A percentile compares a stretch with the other conserved stretches of the same genome.
phyloP scores from a whole-genome alignment of 2,888 invertebrate genomes.

The Hymenopus coronatus region DNA sequence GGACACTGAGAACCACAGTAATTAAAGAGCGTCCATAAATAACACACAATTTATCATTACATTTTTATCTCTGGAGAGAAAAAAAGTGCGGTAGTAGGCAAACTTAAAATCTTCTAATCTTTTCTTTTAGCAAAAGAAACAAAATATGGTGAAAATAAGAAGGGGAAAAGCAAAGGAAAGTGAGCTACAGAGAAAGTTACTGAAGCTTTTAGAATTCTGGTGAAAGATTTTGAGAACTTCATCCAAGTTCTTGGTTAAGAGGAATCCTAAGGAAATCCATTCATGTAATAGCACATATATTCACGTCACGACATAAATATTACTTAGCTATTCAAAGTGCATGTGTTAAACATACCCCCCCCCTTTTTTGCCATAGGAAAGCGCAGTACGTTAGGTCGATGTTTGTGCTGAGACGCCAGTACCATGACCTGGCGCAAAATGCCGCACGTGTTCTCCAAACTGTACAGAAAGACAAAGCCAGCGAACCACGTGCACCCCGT shows the following conservation, averaged over 20 bases:
- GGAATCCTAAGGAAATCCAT: not conserved
- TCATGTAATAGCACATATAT: not conserved
- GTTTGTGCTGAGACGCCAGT: not conserved
- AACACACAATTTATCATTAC: too few relatives aligned
- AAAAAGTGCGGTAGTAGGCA: too few relatives aligned
- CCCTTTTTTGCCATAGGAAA: not conserved
- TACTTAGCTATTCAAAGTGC: not conserved
- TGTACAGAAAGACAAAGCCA: not conserved
- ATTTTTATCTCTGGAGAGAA: too few relatives aligned
- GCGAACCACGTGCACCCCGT: conserved; percentile 6
- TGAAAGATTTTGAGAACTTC: too few relatives aligned
- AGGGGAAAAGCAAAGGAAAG: too few relatives aligned
- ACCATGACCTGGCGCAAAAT: not conserved
- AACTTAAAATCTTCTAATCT: too few relatives aligned
- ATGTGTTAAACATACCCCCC: not conserved
- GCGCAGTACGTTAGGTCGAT: not conserved
- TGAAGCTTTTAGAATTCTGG: too few relatives aligned
- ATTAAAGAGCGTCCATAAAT: too few relatives aligned
- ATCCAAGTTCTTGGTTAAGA: not conserved
- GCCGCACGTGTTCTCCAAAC: not conserved
- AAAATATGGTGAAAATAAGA: too few relatives aligned
- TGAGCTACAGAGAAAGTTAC: too few relatives aligned
- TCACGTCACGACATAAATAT: not conserved
- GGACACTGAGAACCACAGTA: too few relatives aligned
- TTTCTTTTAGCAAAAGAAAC: too few relatives aligned